Percentiles rank a stretch among this genome's conserved stretches.
Conservation (phyloP, 2,888 invertebrate species). For the Callyntrura guangdongensis region DNA sequence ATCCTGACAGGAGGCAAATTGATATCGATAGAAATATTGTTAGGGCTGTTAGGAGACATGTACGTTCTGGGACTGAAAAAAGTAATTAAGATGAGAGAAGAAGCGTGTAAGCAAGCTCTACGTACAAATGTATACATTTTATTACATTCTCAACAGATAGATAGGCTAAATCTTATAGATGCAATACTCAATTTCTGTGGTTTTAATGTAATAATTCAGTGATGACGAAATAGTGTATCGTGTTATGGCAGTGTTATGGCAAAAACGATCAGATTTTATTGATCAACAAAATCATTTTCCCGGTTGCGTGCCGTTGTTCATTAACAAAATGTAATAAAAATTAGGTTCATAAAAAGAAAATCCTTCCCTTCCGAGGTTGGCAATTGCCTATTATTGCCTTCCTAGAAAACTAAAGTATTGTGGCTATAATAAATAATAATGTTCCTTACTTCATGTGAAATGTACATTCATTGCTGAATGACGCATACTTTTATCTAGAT, state of each 20-base stretch:
- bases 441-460: not conserved
- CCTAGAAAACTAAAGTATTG: not conserved
- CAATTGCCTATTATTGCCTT: not conserved
- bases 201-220: too few relatives aligned
- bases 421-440: not conserved
- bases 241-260: not conserved
- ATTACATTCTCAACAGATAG: too few relatives aligned
- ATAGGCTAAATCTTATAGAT: too few relatives aligned
- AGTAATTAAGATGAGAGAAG: not conserved
- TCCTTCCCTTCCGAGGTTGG: not conserved
- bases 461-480: not conserved
- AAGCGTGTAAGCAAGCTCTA: not conserved
- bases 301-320: conserved; percentile 44
- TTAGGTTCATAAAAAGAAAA: not conserved
- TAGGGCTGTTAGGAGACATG: not conserved
- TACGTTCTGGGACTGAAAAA: not conserved
- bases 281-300: not conserved
- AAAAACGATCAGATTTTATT: not conserved
- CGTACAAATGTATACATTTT: too few relatives aligned
- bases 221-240: not conserved
- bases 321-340: conserved; percentile 48
- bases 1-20: conserved; percentile 25
- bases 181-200: too few relatives aligned
- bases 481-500: conserved; percentile 44
- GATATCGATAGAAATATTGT: conserved; percentile 1